A percentile compares a stretch with the other conserved stretches of the same genome.
phyloP scores from a whole-genome alignment of 2,113 vertebrate genomes.

The Alosa alosa region DNA sequence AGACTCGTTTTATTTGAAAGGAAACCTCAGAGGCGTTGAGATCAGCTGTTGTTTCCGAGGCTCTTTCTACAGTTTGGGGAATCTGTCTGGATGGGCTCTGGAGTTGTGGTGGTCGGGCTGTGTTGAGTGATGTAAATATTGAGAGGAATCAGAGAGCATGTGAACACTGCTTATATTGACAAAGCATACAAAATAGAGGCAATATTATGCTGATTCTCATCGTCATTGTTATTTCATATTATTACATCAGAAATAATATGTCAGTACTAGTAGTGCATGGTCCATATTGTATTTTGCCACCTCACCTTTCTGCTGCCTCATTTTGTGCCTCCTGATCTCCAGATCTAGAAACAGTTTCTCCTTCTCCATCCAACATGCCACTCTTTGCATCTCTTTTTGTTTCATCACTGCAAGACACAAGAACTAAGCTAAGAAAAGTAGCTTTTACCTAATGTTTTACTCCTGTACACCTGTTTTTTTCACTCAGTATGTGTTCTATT shows the following conservation, averaged over 20 bases:
- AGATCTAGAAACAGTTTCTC: slow-evolving; percentile 57
- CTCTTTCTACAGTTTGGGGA: not conserved
- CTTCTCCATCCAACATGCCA: slow-evolving; percentile 55
- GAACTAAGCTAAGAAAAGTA: too few species aligned
- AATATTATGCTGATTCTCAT: not conserved
- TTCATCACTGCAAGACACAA: slow-evolving; percentile 39
- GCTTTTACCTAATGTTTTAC: not conserved
- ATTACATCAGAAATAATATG: not conserved
- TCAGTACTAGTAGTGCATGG: not conserved
- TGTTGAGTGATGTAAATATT: not conserved
- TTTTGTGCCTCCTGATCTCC: slow-evolving; percentile 57
- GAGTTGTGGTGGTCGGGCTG: not conserved
- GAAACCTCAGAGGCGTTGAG: not conserved
- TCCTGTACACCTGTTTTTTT: too few species aligned
- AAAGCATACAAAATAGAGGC: not conserved
- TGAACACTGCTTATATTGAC: not conserved
- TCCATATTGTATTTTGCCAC: not conserved
- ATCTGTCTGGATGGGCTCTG: not conserved
- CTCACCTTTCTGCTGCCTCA: slow-evolving; percentile 57
- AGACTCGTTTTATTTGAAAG: not conserved
- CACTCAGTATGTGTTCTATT: not conserved
- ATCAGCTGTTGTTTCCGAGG: not conserved
- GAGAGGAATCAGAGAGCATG: not conserved
- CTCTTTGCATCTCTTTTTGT: slow-evolving; percentile 49
- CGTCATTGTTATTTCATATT: not conserved